Evolutionary conservation across 2,797 vertebrate species (phyloP), one percentile per base, ranked within the genome.

Genomic region (Hephaestus fuliginosus): DNA sequence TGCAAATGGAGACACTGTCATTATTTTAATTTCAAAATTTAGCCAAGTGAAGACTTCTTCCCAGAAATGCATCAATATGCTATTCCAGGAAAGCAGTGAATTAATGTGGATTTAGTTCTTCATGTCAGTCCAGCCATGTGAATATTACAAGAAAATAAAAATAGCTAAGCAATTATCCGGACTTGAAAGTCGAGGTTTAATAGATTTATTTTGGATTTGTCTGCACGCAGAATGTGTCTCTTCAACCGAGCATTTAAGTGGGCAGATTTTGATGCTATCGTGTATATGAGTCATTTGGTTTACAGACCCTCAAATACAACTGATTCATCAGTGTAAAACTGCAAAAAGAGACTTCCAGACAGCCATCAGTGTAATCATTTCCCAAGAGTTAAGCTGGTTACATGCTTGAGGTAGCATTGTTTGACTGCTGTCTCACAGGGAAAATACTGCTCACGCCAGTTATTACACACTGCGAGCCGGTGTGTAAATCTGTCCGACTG

Each of bases 301-400:
- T 25, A 65, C 56, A 41, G 68, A 17, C 48, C 44, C 70, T 46
- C 68, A 74, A 39, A 70, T 28, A 63, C 22, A 80, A 65, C 39
- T 0, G 10, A 70, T 49, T 53, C n/a, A 67, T 58, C 51, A 18
- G 43, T 61, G 33, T 60, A 14, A 70, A 51, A 57, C 17, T 30
- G 43, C 28, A 39, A 28, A 71, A 17, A 25, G n/a, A 63, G 9
- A 39, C 9, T 39, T 74, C 52, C 33, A 62, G 30, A 33, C 66
- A 66, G 43, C 53, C 65, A 52, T 52, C 57, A 30, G 75, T 68
- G 60, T 69, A 79, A 87, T 87, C 15, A 85, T 86, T 91, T 56
- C 67, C 81, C 22, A 60, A 10, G 22, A 56, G 55, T 68, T 66
- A 68, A 65, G 79, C 70, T 76, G 75, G 83, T 87, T 76, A 80